A percentile compares a stretch with the other conserved stretches of the same genome.
These are phyloP conservation scores for Molossus alvarezi DNA, from an alignment of 2,797 vertebrate genomes.

Conservation along the genomic window DNA sequence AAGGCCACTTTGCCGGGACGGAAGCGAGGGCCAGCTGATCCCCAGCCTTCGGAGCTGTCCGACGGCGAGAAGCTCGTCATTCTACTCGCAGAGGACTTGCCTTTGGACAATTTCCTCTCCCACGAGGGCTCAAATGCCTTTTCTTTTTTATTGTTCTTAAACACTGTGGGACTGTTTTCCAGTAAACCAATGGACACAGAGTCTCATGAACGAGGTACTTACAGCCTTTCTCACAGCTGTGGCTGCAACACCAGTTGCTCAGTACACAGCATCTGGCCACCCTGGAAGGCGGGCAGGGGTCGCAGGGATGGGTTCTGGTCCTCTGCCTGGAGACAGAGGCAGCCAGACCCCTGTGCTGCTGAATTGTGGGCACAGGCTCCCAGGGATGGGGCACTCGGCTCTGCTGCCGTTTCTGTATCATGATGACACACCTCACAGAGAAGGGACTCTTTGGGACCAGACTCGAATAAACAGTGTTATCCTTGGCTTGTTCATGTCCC, in stretches of 20 bases:
- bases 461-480: too few species aligned
- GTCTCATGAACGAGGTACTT: rapidly evolving
- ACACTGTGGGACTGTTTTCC: not conserved
- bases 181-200: not conserved
- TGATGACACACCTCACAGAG: rapidly evolving
- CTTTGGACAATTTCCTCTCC: not conserved
- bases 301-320: rapidly evolving
- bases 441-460: not conserved
- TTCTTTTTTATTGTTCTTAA: not conserved
- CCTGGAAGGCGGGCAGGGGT: rapidly evolving
- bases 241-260: too few species aligned
- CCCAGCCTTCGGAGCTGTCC: not conserved
- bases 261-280: rapidly evolving
- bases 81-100: not conserved
- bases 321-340: rapidly evolving
- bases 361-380: not conserved
- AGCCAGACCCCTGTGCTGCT: rapidly evolving
- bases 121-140: not conserved
- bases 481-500: not conserved
- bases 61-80: not conserved
- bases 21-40: not conserved
- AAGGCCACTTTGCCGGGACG: not conserved
- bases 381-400: rapidly evolving
- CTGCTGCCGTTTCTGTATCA: rapidly evolving
- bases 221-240: not conserved